Evolutionary conservation across 2,797 vertebrate species (phyloP).

Genomic region (Champsocephalus gunnari): DNA sequence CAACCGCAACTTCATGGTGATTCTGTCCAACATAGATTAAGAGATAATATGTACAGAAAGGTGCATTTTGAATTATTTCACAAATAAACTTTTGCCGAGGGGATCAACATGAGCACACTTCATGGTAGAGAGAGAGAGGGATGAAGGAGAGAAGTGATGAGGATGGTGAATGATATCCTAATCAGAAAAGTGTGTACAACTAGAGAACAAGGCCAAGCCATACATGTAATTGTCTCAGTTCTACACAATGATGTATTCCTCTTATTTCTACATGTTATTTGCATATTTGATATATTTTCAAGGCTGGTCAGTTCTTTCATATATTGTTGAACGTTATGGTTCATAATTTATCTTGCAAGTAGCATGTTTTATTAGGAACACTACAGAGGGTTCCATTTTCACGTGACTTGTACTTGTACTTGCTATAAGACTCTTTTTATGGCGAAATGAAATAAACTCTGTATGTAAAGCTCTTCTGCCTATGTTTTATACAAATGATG

Average conservation of each 20-base stretch:
- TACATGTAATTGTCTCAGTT: not conserved
- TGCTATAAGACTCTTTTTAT: not conserved
- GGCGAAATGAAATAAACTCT: not conserved
- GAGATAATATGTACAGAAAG: conserved; percentile 19
- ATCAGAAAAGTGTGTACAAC: not conserved
- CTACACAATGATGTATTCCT: not conserved
- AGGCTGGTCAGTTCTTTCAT: not conserved
- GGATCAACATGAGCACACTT: conserved; percentile 35
- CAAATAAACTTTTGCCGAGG: conserved; percentile 44
- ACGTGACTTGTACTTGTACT: not conserved
- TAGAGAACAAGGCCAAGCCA: not conserved
- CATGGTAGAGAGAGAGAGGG: conserved; percentile 19
- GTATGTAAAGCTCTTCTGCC: not conserved
- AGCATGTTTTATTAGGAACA: not conserved
- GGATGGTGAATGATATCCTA: conserved; percentile 16
- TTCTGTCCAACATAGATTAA: conserved; percentile 1
- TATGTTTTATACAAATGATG: not conserved
- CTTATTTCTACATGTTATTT: not conserved
- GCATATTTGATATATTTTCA: not conserved
- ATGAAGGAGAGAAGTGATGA: conserved; percentile 33
- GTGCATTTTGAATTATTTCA: conserved; percentile 29
- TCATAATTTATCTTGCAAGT: not conserved
- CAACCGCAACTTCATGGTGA: not conserved
- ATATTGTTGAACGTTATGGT: not conserved
- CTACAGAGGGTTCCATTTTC: not conserved